Conservation (phyloP, 2,797 vertebrate genomes). For the Moxostoma hubbsi region DNA sequence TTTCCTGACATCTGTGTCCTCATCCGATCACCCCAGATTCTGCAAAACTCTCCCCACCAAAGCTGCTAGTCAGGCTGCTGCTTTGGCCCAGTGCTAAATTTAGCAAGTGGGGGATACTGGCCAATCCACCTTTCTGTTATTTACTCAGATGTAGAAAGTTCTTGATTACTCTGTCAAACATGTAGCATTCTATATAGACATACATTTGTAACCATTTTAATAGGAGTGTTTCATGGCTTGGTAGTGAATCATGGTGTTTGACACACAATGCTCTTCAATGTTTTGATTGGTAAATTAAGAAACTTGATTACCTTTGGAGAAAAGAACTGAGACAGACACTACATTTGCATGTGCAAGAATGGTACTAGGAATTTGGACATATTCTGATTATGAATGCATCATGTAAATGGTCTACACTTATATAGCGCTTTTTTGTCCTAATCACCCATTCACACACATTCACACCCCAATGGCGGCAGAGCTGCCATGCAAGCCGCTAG, state of each 20-base stretch:
- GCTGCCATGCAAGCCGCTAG: too few relatives aligned
- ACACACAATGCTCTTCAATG: not conserved
- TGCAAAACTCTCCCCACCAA: constrained; percentile 54
- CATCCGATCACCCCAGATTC: constrained; percentile 56
- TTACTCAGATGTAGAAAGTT: not conserved
- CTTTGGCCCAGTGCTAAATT: constrained; percentile 35
- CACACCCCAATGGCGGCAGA: too few relatives aligned
- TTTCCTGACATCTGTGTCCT: constrained; percentile 72
- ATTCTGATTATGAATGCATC: too few relatives aligned
- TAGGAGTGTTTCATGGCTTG: not conserved
- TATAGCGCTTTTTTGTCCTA: too few relatives aligned
- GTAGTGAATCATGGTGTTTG: not conserved
- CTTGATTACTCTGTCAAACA: not conserved
- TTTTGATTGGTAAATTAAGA: not conserved
- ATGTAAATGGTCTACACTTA: too few relatives aligned
- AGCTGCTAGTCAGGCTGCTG: constrained; percentile 17
- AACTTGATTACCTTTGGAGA: too few relatives aligned
- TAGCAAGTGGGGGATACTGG: not conserved
- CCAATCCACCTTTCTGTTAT: not conserved
- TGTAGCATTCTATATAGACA: too few relatives aligned
- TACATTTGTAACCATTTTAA: too few relatives aligned
- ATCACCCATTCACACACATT: too few relatives aligned
- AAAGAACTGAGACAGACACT: too few relatives aligned
- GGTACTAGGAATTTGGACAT: too few relatives aligned
- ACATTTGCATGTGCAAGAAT: too few relatives aligned